Conservation (phyloP, 2,888 invertebrate genomes). For the Heliconius sara region DNA sequence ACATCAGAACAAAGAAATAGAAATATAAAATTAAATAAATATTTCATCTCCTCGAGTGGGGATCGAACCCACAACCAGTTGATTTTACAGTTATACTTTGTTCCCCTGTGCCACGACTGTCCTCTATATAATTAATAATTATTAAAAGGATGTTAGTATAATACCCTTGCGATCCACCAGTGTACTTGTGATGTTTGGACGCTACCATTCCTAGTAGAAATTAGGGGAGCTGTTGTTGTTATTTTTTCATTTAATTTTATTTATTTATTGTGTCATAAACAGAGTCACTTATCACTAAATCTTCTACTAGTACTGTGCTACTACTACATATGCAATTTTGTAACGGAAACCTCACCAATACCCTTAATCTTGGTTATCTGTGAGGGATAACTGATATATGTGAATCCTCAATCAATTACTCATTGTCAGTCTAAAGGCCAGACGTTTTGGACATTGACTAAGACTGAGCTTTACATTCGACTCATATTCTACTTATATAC, state of each 20-base stretch:
- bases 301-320: background rate
- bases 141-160: too few species aligned
- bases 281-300: background rate
- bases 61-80: too few species aligned
- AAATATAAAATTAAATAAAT: too few species aligned
- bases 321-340: conserved; percentile 4
- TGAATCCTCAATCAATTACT: conserved; percentile 35
- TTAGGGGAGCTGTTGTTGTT: too few species aligned
- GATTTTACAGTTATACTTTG: too few species aligned
- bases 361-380: conserved; percentile 12
- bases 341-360: background rate
- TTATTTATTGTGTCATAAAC: background rate
- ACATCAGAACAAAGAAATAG: too few species aligned
- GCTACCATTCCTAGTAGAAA: too few species aligned
- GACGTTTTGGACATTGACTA: conserved; percentile 30
- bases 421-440: conserved; percentile 25
- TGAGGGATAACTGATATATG: conserved; percentile 22
- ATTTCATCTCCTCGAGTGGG: too few species aligned
- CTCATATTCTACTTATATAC: background rate
- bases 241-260: background rate
- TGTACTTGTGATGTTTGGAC: too few species aligned
- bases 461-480: conserved; percentile 1
- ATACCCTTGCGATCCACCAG: too few species aligned
- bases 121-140: too few species aligned
- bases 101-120: too few species aligned